Evolutionary conservation across 2,888 invertebrate species (phyloP).

Genomic region (Anthoptus insignis): DNA sequence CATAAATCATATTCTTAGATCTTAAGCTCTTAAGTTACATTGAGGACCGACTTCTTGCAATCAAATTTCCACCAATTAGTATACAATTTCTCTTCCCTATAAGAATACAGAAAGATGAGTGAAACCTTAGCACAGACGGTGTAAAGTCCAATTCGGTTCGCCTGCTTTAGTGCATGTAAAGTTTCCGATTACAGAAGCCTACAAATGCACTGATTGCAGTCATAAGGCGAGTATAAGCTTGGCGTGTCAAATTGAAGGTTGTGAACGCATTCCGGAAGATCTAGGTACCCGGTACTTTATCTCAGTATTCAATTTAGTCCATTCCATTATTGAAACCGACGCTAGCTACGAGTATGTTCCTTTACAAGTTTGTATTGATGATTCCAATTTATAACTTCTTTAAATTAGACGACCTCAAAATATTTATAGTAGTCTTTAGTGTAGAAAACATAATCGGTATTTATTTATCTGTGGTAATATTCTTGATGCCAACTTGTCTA

Average conservation of each 20-base stretch:
- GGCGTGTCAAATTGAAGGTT: conserved; percentile 57
- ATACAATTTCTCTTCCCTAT: conserved; percentile 66
- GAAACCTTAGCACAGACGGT: conserved; percentile 46
- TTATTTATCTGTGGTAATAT: too few species aligned
- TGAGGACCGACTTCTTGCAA: conserved; percentile 42
- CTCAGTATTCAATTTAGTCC: conserved; percentile 24
- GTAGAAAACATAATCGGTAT: too few species aligned
- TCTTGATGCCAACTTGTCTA: too few species aligned
- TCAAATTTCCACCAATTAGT: conserved; percentile 63
- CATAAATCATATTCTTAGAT: conserved; percentile 38
- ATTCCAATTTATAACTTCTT: too few species aligned
- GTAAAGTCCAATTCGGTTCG: conserved; percentile 55
- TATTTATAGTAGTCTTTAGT: too few species aligned
- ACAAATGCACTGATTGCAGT: conserved; percentile 64
- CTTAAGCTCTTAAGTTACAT: conserved; percentile 41
- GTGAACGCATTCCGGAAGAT: conserved; percentile 57
- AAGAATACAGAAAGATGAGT: conserved; percentile 50
- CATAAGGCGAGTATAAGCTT: conserved; percentile 55
- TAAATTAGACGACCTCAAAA: too few species aligned
- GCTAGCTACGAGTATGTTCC: too few species aligned
- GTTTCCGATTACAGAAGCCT: conserved; percentile 72
- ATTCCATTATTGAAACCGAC: conserved; percentile 20
- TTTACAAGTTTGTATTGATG: too few species aligned
- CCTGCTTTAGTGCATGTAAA: conserved; percentile 49
- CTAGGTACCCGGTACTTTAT: conserved; percentile 45